Evolutionary conservation across 2,888 invertebrate genomes (phyloP), one percentile per base, ranked within the genome.

Genomic region (Capitulum mitella): DNA sequence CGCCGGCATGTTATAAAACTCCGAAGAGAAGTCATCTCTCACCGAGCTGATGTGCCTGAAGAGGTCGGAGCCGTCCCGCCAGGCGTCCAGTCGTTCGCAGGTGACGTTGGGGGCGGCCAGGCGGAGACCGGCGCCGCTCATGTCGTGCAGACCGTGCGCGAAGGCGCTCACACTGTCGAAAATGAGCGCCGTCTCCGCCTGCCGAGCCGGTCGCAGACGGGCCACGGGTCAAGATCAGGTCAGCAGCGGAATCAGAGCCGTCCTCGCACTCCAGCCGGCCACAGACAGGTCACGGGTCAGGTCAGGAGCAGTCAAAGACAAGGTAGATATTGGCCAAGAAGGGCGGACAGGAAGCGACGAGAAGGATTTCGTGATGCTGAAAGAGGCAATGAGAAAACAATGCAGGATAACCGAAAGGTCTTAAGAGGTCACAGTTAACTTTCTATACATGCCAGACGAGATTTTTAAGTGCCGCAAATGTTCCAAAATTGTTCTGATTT

Each of bases 111-210:
- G 89, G 0, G 91, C 88, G 43, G 89, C 89, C 77, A 92, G 87
- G 26, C 91, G n/a, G n/a, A n/a, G 88, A 82, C 92, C 90, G 81
- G 92, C 91, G 22, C 89, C 87, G 84, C 91, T 91, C 82, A 93
- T 89, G 8, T 91, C 89, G 26, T 92, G 90, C 61, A 95, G 86
- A 2, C 93, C 94, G 82, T 91, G 89, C 2, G 92, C 93, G 83
- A 94, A 90, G 14, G 92, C 91, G 84, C 93, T 92, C 0, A 95
- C 94, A 3, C 94, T 92, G 84, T 95, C 94, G 85, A 92, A 94
- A 83, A 94, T 89, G 76, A 95, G 87, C 0, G 94, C 94, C 80
- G 94, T 92, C 85, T 93, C 93, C 78, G 94, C 93, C 94, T 94
- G 87, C 3, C 88, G 22, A 34, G 87, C 5, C 88, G 16, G 16